Conservation (phyloP, 2,113 vertebrate genomes). For the Colaptes auratus region DNA sequence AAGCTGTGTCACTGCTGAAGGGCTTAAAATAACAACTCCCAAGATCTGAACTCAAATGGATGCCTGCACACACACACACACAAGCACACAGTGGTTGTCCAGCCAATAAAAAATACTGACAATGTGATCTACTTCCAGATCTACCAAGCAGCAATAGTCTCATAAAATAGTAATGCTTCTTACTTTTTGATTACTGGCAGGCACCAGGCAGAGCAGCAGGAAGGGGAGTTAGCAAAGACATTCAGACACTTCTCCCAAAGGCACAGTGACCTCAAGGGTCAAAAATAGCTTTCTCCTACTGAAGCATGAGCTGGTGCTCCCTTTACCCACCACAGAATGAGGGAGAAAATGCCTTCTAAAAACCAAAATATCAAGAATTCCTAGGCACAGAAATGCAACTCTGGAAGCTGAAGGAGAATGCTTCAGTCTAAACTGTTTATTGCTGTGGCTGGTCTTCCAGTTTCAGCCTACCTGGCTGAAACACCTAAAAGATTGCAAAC, state of each 20-base stretch:
- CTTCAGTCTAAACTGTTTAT: neutral
- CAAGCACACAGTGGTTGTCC: neutral
- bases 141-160: constrained; percentile 27
- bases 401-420: neutral
- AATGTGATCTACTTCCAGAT: neutral
- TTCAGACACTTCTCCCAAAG: constrained; percentile 23
- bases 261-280: neutral
- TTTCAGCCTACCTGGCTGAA: neutral
- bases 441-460: neutral
- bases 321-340: neutral
- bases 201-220: constrained; percentile 23
- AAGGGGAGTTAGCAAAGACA: constrained; percentile 36
- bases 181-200: constrained; percentile 34
- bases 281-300: neutral
- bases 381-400: neutral
- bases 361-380: neutral
- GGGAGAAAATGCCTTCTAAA: neutral
- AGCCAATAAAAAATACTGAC: constrained; percentile 47
- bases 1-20: neutral
- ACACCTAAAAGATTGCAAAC: neutral
- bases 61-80: neutral
- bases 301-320: neutral
- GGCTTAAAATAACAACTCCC: neutral
- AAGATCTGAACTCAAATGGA: neutral
- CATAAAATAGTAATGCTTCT: constrained; percentile 53